Evolutionary conservation across 2,888 invertebrate species (phyloP).

Genomic region (Troilus luridus): DNA sequence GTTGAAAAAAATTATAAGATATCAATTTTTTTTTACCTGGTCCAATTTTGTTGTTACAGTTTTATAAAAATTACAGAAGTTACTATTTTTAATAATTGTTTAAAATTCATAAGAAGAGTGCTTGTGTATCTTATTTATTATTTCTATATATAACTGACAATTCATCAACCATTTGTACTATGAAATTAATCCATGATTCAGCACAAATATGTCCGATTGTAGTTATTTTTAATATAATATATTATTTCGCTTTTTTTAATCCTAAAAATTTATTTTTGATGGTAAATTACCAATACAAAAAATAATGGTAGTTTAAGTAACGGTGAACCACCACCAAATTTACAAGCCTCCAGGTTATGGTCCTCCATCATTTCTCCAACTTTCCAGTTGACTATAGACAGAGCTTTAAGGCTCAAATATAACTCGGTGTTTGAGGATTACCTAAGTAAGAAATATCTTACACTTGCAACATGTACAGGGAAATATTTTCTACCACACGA

Average conservation of each 20-base stretch:
- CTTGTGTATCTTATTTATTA: neutral
- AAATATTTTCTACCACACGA: no score
- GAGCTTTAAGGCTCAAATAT: no score
- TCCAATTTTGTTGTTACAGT: neutral
- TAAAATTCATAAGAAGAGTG: neutral
- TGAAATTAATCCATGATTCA: neutral
- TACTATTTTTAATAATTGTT: neutral
- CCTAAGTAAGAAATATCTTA: no score
- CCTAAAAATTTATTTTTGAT: neutral
- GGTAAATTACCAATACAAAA: no score
- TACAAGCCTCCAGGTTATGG: no score
- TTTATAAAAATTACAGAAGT: neutral
- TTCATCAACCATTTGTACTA: neutral
- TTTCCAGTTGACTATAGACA: no score
- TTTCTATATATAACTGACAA: neutral
- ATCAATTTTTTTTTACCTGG: neutral
- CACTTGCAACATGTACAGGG: no score
- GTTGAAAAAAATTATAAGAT: neutral
- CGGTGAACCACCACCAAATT: no score
- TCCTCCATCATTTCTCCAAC: no score
- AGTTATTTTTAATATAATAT: constrained; percentile 4
- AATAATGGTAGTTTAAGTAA: no score
- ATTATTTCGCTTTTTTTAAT: neutral
- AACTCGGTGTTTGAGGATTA: no score
- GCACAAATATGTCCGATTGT: neutral